Percentiles rank a stretch among this genome's conserved stretches.
These are phyloP conservation scores for Drosophila grimshawi DNA, from an alignment of 1,140 invertebrate species.

Conservation along the genomic window DNA sequence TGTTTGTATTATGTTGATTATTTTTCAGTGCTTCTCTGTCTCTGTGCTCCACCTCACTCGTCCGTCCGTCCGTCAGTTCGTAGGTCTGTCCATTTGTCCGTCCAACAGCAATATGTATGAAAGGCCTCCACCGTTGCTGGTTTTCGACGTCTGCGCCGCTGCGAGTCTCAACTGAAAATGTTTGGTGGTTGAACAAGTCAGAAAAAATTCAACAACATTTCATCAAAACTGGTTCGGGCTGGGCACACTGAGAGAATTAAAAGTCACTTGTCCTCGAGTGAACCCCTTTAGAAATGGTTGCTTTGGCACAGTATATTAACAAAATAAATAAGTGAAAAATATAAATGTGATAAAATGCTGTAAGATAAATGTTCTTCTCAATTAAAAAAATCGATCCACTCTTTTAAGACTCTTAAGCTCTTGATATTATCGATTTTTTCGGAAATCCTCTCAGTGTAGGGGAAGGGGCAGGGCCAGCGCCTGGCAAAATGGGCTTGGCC, in stretches of 20 bases:
- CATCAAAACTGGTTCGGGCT: slow-evolving; percentile 52
- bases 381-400: too few relatives aligned
- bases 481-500: slow-evolving; percentile 71
- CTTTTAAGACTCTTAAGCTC: not conserved
- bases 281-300: too few relatives aligned
- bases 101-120: slow-evolving; percentile 20
- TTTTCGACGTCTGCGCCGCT: slow-evolving; percentile 65
- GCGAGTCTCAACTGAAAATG: slow-evolving; percentile 66
- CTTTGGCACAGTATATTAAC: not conserved
- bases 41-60: not conserved
- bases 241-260: slow-evolving; percentile 28
- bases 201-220: slow-evolving; percentile 63
- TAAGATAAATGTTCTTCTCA: not conserved
- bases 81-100: slow-evolving; percentile 23
- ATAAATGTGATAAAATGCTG: not conserved
- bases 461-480: slow-evolving; percentile 37
- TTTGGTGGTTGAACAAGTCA: slow-evolving; percentile 68
- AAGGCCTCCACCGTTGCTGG: slow-evolving; percentile 23
- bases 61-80: slow-evolving; percentile 19
- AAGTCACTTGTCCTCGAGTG: too few relatives aligned
- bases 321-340: not conserved
- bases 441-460: slow-evolving; percentile 22
- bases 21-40: not conserved
- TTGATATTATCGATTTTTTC: not conserved
- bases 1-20: slow-evolving; percentile 7